Conservation (phyloP, 2,113 vertebrate species). For the Phrynocephalus versicolor region DNA sequence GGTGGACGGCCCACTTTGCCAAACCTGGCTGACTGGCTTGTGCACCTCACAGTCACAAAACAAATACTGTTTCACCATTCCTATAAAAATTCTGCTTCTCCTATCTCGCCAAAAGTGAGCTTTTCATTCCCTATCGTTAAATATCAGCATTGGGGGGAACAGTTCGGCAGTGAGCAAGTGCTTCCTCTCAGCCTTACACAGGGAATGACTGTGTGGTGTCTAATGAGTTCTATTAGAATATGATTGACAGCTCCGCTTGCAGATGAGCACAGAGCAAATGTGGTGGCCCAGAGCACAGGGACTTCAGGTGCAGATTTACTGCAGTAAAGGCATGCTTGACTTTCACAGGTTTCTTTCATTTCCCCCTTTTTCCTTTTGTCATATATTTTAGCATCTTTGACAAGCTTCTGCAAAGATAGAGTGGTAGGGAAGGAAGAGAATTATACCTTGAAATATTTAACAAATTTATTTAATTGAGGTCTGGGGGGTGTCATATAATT, state of each 20-base stretch:
- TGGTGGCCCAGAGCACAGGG: background rate
- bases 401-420: too few relatives aligned
- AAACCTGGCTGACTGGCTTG: too few relatives aligned
- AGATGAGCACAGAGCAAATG: background rate
- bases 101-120: background rate
- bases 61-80: too few relatives aligned
- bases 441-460: too few relatives aligned
- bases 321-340: background rate
- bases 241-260: constrained; percentile 5
- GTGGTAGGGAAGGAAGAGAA: too few relatives aligned
- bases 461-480: too few relatives aligned
- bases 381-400: too few relatives aligned
- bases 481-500: too few relatives aligned
- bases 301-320: background rate
- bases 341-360: background rate
- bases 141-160: background rate
- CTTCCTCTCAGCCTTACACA: background rate
- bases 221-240: constrained; percentile 10
- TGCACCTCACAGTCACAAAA: too few relatives aligned
- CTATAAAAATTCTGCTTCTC: background rate
- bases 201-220: background rate
- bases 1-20: too few relatives aligned
- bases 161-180: background rate
- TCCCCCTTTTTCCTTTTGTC: background rate
- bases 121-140: background rate